Base-by-base conservation (phyloP, 2,797 vertebrate genomes). In the Poecilia picta region DNA sequence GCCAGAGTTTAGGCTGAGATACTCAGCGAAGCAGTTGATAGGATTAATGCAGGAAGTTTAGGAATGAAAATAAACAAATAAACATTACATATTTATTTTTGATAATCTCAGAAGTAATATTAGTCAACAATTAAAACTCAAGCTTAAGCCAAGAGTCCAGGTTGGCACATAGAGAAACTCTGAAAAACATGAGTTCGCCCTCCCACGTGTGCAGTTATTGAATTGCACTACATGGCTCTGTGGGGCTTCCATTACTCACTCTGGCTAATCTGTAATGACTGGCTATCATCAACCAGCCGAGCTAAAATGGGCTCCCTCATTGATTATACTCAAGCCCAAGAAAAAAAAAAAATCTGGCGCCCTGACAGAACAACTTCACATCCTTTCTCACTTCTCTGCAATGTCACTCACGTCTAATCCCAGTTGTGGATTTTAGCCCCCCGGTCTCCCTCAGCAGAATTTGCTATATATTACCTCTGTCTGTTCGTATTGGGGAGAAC, bases 231-330 rank as follows among this genome's bases (percentile, higher is more conserved):
- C 85, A 85, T 90, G 86, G 91, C 92, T 91, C 92, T 86, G 89
- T 92, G 89, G 93, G 91, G 83, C 84, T 94, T 91, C 92, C 94
- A 96, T 96, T 95, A 95, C 92, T 96, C 94, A 95, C 87, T 82
- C 79, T 85, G 92, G 89, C 92, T 94, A 95, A 95, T 95, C 93
- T 94, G 93, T 95, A 95, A 95, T 95, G 94, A 94, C 92, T 89
- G 92, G 91, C 93, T 92, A 95, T 95, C 94, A 95, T 93, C 93
- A 94, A 84, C 92, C 91, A 89, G 89, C 89, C 88, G n/a, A 82
- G 83, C 83, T 88, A 86, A 92, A 93, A 94, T 91, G 83, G 89
- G 91, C 90, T 91, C 86, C 90, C 78, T 90, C 90, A 95, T 95
- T 95, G 94, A 95, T 95, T 95, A 90, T 71, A 93, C 82, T 94